phyloP scores from a whole-genome alignment of 2,888 invertebrate species.

The Vannuccia rotundouncinata region DNA sequence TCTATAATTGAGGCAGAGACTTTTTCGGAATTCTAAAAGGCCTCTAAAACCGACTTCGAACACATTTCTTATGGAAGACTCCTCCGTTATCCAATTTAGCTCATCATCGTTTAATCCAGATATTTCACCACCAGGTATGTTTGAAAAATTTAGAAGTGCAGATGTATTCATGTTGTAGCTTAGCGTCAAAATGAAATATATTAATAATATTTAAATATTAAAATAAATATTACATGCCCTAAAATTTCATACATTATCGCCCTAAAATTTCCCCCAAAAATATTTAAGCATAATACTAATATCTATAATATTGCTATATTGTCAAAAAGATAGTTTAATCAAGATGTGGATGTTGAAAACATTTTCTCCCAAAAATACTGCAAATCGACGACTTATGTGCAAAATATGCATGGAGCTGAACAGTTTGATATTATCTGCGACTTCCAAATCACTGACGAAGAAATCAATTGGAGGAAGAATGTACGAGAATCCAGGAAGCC shows the following conservation, averaged over 20 bases:
- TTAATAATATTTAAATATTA: neutral
- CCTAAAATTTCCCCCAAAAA: neutral
- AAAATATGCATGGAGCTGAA: no score
- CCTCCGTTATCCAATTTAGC: conserved; percentile 5
- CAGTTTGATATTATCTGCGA: no score
- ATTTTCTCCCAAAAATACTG: no score
- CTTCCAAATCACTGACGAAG: no score
- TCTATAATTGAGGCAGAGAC: neutral
- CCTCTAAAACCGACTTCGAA: conserved; percentile 10
- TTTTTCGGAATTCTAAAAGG: conserved; percentile 1
- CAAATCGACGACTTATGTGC: no score
- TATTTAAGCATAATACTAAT: neutral
- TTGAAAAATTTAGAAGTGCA: neutral
- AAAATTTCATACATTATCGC: neutral
- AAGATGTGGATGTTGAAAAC: no score
- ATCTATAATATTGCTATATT: neutral
- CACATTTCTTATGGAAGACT: conserved; percentile 14
- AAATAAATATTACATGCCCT: neutral
- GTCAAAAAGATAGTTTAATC: no score
- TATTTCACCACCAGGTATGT: neutral
- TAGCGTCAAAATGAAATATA: conserved; percentile 20
- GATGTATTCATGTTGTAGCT: neutral
- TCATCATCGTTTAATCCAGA: conserved; percentile 2
- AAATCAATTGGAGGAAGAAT: no score
- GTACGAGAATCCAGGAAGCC: no score